Conservation (phyloP, 2,888 invertebrate species). For the Laothoe populi region DNA sequence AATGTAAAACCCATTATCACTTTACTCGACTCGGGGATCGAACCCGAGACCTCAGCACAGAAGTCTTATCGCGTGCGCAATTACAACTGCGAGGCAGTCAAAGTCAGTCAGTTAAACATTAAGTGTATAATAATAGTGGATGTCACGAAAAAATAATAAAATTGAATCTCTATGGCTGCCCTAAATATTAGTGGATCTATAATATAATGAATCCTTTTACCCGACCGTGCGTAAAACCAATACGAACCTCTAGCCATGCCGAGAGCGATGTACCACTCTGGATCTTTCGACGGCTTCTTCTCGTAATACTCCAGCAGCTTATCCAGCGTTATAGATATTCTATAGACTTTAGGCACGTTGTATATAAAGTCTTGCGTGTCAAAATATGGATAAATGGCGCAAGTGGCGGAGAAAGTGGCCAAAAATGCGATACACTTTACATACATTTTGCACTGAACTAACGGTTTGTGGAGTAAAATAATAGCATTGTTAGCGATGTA, state of each 20-base stretch:
- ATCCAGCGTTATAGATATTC: slow-evolving; percentile 73
- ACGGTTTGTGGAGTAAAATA: slow-evolving; percentile 46
- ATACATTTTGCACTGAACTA: slow-evolving; percentile 67
- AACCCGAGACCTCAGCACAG: too few species aligned
- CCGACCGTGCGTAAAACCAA: not conserved
- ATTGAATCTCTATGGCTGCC: too few species aligned
- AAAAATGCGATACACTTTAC: slow-evolving; percentile 58
- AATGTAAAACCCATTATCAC: too few species aligned
- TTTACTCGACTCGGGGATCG: too few species aligned
- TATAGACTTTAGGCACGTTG: slow-evolving; percentile 78
- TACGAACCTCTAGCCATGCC: slow-evolving; percentile 71
- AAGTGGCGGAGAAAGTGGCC: slow-evolving; percentile 41
- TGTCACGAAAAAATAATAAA: too few species aligned
- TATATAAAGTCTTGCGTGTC: slow-evolving; percentile 81
- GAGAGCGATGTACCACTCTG: slow-evolving; percentile 75
- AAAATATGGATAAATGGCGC: slow-evolving; percentile 76
- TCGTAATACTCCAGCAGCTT: slow-evolving; percentile 74
- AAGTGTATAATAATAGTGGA: too few species aligned
- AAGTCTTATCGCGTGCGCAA: too few species aligned
- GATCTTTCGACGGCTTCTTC: slow-evolving; percentile 77
- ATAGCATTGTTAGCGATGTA: slow-evolving; percentile 46
- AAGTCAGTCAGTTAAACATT: too few species aligned
- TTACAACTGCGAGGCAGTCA: too few species aligned
- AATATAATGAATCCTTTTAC: not conserved
- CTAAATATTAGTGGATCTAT: too few species aligned